Evolutionary conservation across 1,140 invertebrate species (phyloP).

Genomic region (Euura lappo): DNA sequence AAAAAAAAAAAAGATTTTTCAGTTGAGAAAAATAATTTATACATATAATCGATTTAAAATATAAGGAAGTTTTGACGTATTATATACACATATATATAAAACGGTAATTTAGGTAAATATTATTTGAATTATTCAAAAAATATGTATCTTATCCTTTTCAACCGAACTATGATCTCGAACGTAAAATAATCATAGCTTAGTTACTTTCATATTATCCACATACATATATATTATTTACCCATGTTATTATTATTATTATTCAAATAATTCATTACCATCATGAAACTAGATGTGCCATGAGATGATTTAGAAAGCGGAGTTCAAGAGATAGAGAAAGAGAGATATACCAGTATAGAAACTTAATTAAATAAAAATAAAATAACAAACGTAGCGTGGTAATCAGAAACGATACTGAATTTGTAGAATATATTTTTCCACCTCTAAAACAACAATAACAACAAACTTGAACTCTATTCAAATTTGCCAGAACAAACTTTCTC

Average conservation of each 20-base stretch:
- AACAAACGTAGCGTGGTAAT: not conserved
- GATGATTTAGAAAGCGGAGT: not conserved
- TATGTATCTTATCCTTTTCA: not conserved
- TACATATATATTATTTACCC: no score
- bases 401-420: not conserved
- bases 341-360: not conserved
- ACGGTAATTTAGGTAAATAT: not conserved
- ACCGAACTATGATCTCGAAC: slow-evolving; percentile 6
- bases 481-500: not conserved
- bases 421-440: slow-evolving; percentile 7
- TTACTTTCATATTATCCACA: not conserved
- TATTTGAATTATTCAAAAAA: not conserved
- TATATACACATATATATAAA: not conserved
- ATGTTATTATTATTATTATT: no score
- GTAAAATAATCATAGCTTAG: not conserved
- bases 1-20: not conserved
- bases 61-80: not conserved
- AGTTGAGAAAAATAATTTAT: not conserved
- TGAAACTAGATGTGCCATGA: not conserved
- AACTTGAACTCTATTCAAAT: not conserved
- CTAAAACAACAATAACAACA: not conserved
- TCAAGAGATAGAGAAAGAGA: no score
- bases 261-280: no score
- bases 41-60: not conserved
- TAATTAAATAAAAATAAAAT: not conserved